Evolutionary conservation across 1,140 invertebrate species (phyloP).

Genomic region (Helicoverpa zea): DNA sequence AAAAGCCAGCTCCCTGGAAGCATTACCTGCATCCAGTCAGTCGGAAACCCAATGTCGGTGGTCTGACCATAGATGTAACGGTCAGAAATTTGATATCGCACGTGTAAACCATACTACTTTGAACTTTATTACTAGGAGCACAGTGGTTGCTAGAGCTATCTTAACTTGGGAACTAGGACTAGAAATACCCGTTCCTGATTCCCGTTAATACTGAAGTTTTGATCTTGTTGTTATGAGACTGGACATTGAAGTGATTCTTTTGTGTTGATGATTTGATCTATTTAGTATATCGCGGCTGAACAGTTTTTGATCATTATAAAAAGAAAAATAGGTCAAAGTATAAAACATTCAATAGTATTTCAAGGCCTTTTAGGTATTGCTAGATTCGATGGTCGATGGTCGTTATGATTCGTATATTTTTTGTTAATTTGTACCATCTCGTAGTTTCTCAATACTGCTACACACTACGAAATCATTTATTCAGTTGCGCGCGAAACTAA

Average conservation of each 20-base stretch:
- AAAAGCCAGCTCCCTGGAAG: slow-evolving; percentile 29
- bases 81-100: slow-evolving; percentile 56
- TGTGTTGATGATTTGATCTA: slow-evolving; percentile 31
- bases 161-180: slow-evolving; percentile 34
- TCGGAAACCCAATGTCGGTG: slow-evolving; percentile 57
- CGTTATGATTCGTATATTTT: no score
- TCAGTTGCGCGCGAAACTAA: background rate
- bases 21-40: slow-evolving; percentile 51
- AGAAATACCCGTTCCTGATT: slow-evolving; percentile 49
- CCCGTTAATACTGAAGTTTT: slow-evolving; percentile 47
- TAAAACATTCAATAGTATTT: no score
- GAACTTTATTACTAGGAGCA: slow-evolving; percentile 46
- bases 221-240: slow-evolving; percentile 26
- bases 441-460: no score
- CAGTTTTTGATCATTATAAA: background rate
- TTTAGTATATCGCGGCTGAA: background rate
- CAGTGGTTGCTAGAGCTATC: background rate
- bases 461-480: background rate
- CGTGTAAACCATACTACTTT: slow-evolving; percentile 45
- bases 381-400: no score
- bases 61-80: slow-evolving; percentile 57
- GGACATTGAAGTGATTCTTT: slow-evolving; percentile 16
- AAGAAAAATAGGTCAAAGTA: background rate
- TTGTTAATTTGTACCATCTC: no score
- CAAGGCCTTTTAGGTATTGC: no score